Evolutionary conservation across 2,113 vertebrate species (phyloP).

Genomic region (Heterotilapia buettikoferi): DNA sequence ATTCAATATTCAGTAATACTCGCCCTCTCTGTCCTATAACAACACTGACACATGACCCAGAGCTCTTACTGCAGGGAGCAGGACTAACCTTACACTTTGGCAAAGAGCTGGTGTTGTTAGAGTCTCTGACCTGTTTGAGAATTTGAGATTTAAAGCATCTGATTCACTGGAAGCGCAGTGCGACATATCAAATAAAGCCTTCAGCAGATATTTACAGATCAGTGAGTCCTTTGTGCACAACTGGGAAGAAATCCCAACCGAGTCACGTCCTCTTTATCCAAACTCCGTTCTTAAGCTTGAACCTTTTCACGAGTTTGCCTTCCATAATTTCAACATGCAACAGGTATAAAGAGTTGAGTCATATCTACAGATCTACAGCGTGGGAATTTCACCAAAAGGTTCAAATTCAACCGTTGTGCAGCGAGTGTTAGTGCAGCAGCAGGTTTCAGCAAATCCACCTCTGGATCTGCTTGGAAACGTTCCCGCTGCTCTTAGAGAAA

Average conservation of each 20-base stretch:
- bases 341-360: background rate
- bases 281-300: background rate
- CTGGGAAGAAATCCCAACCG: background rate
- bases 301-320: background rate
- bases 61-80: background rate
- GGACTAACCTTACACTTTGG: background rate
- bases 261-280: background rate
- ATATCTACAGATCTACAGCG: background rate
- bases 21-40: background rate
- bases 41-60: background rate
- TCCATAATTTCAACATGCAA: background rate
- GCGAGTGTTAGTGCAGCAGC: background rate
- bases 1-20: fast-evolving
- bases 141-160: background rate
- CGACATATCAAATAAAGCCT: background rate
- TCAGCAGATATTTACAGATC: background rate
- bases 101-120: fast-evolving
- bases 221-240: background rate
- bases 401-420: background rate
- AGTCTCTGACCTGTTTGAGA: background rate
- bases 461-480: background rate
- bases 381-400: background rate
- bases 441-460: background rate
- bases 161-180: background rate
- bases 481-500: background rate